Evolutionary conservation across 2,113 vertebrate species (phyloP), one percentile per base, ranked within the genome.

Genomic region (Heteronetta atricapilla): DNA sequence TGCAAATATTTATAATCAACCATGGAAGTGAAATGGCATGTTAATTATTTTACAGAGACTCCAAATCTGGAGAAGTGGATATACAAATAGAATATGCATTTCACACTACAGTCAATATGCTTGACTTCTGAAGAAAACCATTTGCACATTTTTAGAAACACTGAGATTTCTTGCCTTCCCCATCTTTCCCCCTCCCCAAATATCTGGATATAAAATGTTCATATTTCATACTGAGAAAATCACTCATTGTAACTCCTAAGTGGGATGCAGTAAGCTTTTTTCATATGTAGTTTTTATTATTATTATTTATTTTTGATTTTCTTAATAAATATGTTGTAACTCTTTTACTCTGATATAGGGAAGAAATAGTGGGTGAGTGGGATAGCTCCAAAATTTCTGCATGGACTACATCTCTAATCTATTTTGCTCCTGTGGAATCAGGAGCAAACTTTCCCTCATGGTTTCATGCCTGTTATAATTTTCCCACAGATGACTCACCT

Each of bases 401-500:
- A 9, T 38, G 29, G 6, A 79, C 10, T 36, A 67, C 4, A 10
- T 67, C 15, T 58, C 38, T 83, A 38, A 94, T 66, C 33, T 56
- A 11, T 81, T 86, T 2, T 3, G 64, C 5, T 33, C 5, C 26
- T 58, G 7, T 88, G 60, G 50, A 48, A 58, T n/a, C 19, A 76
- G 69, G 33, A 82, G 5, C 13, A 64, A 83, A 14, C 12, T 60
- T 82, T 64, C 16, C 29, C 11, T 69, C 31, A 36, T 2, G 2
- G 33, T 31, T 91, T 52, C n/a, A 42, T 34, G 34, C 18, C 52
- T 56, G 8, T 50, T 34, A 28, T 42, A 68, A 59, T 90, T 91
- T 92, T 81, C 59, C 68, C 92, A 53, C 48, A 34, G 26, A 62
- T 66, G 20, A 96, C 96, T n/a, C 75, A 98, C 98, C 98, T 87